Evolutionary conservation across 35 echinoderm and acorn worm species (phyloP).

Genomic region (Eucidaris tribuloides): DNA sequence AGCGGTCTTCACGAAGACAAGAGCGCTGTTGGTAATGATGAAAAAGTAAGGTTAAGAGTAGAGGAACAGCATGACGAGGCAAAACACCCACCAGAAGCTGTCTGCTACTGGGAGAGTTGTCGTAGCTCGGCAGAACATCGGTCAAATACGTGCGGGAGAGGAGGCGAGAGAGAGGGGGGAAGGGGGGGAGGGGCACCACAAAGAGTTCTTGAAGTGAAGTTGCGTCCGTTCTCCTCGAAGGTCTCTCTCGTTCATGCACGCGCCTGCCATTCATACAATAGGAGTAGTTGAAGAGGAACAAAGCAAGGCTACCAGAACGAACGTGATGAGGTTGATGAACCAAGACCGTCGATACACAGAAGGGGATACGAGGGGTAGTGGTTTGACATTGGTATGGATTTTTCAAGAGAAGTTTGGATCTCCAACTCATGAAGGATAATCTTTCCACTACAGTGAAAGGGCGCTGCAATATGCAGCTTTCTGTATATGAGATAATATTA

Average conservation of each 20-base stretch:
- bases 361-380: conserved; percentile 82
- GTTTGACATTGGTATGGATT: conserved; percentile 63
- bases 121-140: conserved; percentile 86
- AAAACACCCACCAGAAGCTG: conserved; percentile 97
- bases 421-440: conserved; percentile 89
- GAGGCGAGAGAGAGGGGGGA: no score
- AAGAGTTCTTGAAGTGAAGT: conserved; percentile 90
- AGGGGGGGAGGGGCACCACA: conserved; percentile 87
- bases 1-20: conserved; percentile 53
- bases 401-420: conserved; percentile 82
- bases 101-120: conserved; percentile 63
- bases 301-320: conserved; percentile 66
- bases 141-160: no score
- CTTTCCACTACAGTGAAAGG: conserved; percentile 78
- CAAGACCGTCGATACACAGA: conserved; percentile 86
- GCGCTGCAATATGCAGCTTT: conserved; percentile 94
- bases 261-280: conserved; percentile 93
- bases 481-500: conserved; percentile 13
- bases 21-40: conserved; percentile 74
- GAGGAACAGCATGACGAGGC: conserved; percentile 91
- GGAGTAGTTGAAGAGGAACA: conserved; percentile 78
- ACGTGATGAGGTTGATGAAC: conserved; percentile 82
- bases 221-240: conserved; percentile 75
- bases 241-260: conserved; percentile 69
- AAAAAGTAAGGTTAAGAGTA: conserved; percentile 90